Evolutionary conservation across 2,888 invertebrate species (phyloP).

Genomic region (Cheilosia urbana): DNA sequence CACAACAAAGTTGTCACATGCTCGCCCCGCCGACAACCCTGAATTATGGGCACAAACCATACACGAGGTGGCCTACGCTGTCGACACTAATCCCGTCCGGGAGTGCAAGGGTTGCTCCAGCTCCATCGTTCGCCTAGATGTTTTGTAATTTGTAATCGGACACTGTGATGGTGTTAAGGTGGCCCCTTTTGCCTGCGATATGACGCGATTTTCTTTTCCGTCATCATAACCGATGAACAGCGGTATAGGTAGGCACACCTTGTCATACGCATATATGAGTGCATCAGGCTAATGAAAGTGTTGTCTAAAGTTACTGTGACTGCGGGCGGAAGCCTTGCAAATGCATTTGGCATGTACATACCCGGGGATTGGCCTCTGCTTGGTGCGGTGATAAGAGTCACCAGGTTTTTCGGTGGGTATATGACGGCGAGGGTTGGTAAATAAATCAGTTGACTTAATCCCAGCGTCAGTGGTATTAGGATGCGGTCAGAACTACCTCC

Average conservation of each 20-base stretch:
- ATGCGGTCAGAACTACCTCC: conserved; percentile 68
- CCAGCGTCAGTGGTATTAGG: conserved; percentile 72
- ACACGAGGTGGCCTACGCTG: conserved; percentile 13
- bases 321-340: conserved; percentile 55
- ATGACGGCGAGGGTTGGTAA: conserved; percentile 44
- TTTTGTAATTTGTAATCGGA: conserved; percentile 61
- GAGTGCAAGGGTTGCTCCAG: conserved; percentile 69
- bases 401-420: conserved; percentile 63
- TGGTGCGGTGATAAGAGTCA: conserved; percentile 65
- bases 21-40: conserved; percentile 27
- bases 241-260: conserved; percentile 3
- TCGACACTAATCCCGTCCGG: conserved; percentile 61
- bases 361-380: conserved; percentile 60
- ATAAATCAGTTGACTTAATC: conserved; percentile 75
- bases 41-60: conserved; percentile 47
- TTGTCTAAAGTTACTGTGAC: conserved; percentile 49
- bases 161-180: conserved; percentile 44
- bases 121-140: conserved; percentile 51
- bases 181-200: background rate
- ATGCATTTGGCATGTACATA: conserved; percentile 60
- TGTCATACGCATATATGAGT: conserved; percentile 32
- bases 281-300: conserved; percentile 45
- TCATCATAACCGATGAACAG: conserved; percentile 44
- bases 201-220: conserved; percentile 35
- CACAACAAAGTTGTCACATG: conserved; percentile 39